These are phyloP conservation scores for Leptonema lineaticorne DNA, from an alignment of 1,140 invertebrate genomes.

Conservation along the genomic window DNA sequence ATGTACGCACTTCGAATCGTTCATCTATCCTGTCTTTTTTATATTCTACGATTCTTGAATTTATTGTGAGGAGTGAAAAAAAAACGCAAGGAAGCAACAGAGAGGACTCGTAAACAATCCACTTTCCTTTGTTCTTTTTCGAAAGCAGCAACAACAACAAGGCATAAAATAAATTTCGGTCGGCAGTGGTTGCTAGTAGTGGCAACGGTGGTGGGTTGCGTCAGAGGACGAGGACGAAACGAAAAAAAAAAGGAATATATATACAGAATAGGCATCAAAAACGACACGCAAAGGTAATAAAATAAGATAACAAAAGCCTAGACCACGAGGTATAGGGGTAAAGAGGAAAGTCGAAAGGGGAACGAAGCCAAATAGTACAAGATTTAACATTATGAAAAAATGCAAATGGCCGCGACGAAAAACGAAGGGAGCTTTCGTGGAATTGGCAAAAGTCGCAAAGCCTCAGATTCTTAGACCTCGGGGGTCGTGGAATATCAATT, in stretches of 20 bases:
- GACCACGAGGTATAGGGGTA: background rate
- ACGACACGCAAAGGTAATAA: conserved; percentile 1
- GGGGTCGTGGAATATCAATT: background rate
- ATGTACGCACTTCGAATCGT: too few species aligned
- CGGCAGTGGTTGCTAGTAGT: too few species aligned
- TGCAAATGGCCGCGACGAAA: background rate
- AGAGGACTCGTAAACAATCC: background rate
- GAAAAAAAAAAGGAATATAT: too few species aligned
- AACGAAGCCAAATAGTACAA: too few species aligned
- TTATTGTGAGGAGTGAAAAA: too few species aligned
- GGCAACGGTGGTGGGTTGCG: too few species aligned
- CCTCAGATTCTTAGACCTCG: background rate
- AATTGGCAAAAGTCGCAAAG: background rate
- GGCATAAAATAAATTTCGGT: background rate
- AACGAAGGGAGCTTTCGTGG: background rate
- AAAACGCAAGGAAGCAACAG: too few species aligned
- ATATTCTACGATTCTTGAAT: too few species aligned
- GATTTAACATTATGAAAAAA: background rate
- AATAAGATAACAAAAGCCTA: conserved; percentile 2
- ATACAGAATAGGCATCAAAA: background rate
- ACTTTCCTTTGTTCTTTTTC: background rate
- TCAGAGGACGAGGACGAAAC: background rate
- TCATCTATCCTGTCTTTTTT: too few species aligned
- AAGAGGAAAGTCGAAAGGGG: too few species aligned
- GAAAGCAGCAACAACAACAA: background rate